Evolutionary conservation across 2,113 vertebrate species (phyloP).

Genomic region (Cyphomyrus discorhynchus): DNA sequence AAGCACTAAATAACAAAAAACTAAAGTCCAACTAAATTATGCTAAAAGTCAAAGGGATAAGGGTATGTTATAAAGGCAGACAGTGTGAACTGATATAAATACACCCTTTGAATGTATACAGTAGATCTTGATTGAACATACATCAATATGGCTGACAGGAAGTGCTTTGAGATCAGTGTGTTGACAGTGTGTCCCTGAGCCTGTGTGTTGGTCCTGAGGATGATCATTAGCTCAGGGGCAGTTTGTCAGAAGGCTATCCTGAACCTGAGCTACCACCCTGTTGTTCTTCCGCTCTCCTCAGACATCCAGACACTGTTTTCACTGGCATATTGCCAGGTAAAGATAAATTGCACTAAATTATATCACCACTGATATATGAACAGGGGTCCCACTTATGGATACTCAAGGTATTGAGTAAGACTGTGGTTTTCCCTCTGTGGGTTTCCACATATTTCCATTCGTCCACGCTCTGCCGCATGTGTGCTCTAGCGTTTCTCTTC

Average conservation of each 20-base stretch:
- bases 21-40: background rate
- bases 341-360: conserved; percentile 51
- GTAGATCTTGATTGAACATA: background rate
- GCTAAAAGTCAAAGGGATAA: background rate
- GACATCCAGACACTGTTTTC: conserved; percentile 39
- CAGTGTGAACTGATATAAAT: background rate
- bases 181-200: background rate
- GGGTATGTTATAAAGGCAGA: background rate
- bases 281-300: conserved; percentile 29
- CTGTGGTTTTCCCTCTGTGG: conserved; percentile 41
- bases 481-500: conserved; percentile 32
- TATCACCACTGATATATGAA: conserved; percentile 41
- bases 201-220: conserved; percentile 17
- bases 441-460: conserved; percentile 37
- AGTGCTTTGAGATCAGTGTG: background rate
- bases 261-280: conserved; percentile 23
- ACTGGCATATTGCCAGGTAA: conserved; percentile 45
- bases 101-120: background rate
- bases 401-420: conserved; percentile 45
- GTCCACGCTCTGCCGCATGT: conserved; percentile 29
- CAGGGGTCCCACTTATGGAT: conserved; percentile 46
- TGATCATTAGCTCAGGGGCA: conserved; percentile 25
- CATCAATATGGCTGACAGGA: background rate
- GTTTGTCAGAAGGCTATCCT: conserved; percentile 8
- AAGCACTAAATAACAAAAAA: background rate